Percentiles rank a stretch among this genome's conserved stretches.
Evolutionary conservation across 2,113 vertebrate genomes (phyloP).

Genomic region (Vidua macroura): DNA sequence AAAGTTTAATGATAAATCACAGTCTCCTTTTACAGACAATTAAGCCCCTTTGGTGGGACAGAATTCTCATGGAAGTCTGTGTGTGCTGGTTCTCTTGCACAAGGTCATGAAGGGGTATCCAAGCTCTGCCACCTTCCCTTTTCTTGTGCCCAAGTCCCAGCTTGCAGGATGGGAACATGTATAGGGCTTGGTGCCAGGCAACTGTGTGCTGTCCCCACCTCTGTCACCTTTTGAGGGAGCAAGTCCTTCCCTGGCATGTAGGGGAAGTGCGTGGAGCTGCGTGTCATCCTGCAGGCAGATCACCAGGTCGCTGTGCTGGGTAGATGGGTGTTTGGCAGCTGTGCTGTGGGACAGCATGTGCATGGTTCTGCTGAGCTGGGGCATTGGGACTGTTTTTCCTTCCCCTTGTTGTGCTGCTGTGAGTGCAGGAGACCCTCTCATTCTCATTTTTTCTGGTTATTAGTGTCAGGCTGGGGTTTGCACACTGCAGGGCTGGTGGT

Average conservation of each 20-base stretch:
- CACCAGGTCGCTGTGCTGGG: rapidly evolving
- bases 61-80: neutral
- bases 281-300: rapidly evolving
- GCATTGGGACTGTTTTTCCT: neutral
- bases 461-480: neutral
- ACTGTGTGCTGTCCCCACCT: rapidly evolving
- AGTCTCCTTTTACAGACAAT: neutral
- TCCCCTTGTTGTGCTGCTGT: rapidly evolving
- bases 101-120: neutral
- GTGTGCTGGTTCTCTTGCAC: neutral
- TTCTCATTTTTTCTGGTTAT: neutral
- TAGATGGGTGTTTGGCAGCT: neutral
- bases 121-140: neutral
- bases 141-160: neutral
- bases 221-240: neutral
- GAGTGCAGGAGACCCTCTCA: neutral
- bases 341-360: rapidly evolving
- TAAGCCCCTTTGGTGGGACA: neutral
- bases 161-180: neutral
- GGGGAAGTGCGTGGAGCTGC: rapidly evolving
- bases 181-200: neutral
- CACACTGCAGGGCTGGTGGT: neutral
- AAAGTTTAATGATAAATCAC: neutral
- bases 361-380: neutral
- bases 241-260: neutral